Conservation (phyloP, 2,888 invertebrate species). For the Polia nebulosa region DNA sequence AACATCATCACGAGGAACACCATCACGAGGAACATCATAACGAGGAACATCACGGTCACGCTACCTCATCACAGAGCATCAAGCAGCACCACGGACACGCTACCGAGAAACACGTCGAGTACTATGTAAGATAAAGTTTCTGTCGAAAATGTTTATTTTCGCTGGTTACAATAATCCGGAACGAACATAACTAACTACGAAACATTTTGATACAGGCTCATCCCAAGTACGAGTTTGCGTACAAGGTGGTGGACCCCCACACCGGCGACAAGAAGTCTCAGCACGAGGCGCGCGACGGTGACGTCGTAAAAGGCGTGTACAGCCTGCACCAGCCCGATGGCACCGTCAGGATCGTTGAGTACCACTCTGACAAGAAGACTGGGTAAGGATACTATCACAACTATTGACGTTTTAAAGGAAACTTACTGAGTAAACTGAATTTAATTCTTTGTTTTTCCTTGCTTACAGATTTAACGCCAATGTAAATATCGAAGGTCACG, state of each 20-base stretch:
- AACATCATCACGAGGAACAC: too few relatives aligned
- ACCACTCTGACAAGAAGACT: conserved; percentile 82
- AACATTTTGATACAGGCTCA: conserved; percentile 69
- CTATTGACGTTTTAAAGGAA: background rate
- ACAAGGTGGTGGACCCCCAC: conserved; percentile 86
- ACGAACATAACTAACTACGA: background rate
- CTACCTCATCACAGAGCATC: conserved; percentile 66
- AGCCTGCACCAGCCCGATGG: conserved; percentile 85
- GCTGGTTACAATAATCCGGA: fast-evolving
- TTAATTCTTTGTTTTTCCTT: background rate
- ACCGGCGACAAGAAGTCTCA: conserved; percentile 82
- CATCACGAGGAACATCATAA: too few relatives aligned
- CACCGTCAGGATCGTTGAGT: conserved; percentile 84
- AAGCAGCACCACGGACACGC: conserved; percentile 67
- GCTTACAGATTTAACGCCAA: conserved; percentile 62
- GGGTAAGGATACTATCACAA: conserved; percentile 31
- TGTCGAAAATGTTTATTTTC: background rate
- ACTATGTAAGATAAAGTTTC: conserved; percentile 61
- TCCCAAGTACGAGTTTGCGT: conserved; percentile 86
- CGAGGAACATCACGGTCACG: conserved; percentile 46
- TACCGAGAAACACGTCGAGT: conserved; percentile 67
- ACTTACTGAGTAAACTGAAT: background rate
- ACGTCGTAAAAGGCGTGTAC: conserved; percentile 91
- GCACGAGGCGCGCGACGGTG: conserved; percentile 88
- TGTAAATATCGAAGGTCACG: conserved; percentile 64